phyloP scores from a whole-genome alignment of 2,888 invertebrate species.

The Macrostomum cliftonense region DNA sequence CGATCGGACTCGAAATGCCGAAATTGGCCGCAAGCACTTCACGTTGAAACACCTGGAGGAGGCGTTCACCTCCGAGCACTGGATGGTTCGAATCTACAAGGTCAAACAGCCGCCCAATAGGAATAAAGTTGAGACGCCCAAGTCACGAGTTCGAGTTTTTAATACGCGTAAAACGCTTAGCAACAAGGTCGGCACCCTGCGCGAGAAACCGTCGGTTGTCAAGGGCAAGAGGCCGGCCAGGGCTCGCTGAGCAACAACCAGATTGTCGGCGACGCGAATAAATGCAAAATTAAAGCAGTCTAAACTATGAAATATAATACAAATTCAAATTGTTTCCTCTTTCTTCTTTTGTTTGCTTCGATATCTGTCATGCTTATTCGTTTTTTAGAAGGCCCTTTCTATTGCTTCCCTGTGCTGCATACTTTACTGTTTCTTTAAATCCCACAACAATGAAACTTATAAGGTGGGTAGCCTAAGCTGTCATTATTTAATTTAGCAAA shows the following conservation, averaged over 20 bases:
- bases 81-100: slow-evolving; percentile 85
- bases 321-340: too few relatives aligned
- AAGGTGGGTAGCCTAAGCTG: too few relatives aligned
- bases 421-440: too few relatives aligned
- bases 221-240: slow-evolving; percentile 44
- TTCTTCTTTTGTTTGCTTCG: too few relatives aligned
- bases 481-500: too few relatives aligned
- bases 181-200: slow-evolving; percentile 70
- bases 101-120: slow-evolving; percentile 84
- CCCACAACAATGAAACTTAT: too few relatives aligned
- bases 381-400: too few relatives aligned
- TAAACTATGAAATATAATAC: too few relatives aligned
- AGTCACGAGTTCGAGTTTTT: slow-evolving; percentile 45
- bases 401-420: too few relatives aligned
- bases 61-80: slow-evolving; percentile 92
- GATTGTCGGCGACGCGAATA: background rate
- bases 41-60: slow-evolving; percentile 82
- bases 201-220: slow-evolving; percentile 65
- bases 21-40: slow-evolving; percentile 88
- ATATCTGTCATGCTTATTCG: too few relatives aligned
- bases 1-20: slow-evolving; percentile 78
- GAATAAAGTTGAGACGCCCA: slow-evolving; percentile 56
- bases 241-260: background rate
- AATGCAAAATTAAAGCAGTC: too few relatives aligned
- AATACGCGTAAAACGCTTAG: slow-evolving; percentile 44